Base-by-base conservation (phyloP, 2,113 vertebrate genomes). In the Anhinga anhinga region DNA sequence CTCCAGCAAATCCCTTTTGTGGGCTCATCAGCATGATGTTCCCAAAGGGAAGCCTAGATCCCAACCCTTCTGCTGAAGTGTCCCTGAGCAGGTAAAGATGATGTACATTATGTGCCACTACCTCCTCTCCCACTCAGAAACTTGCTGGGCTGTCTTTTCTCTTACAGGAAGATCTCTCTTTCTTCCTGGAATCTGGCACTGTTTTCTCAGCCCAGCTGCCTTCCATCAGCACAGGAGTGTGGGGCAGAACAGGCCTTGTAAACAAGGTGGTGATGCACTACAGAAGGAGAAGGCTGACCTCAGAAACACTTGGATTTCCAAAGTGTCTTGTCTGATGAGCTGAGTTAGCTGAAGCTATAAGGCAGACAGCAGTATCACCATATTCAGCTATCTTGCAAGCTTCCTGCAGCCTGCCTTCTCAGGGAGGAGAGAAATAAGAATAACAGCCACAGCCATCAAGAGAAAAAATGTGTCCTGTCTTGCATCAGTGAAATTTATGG, bases 241-340 rank as follows among this genome's bases (percentile, higher is more conserved):
- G 74, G 81, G 77, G 62, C 53, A 90, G 86, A 89, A 65, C 23
- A 80, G 69, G 42, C 84, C 65, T 90, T 87, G 73, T 95, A 96
- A 96, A 93, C 34, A 85, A 89, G 81, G 49, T 69, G 21, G 36
- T 94, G 93, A 85, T 91, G 62, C 34, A 40, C 70, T 92, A 79
- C 62, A 95, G 80, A 47, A 92, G 62, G n/a, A 90, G 69, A 70
- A 69, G 42, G 53, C n/a, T 91, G 49, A 82, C 81, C 73, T 95
- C 88, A 82, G 85, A 94, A 95, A 91, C 58, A 81, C 77, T 87
- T 93, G 84, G 29, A 61, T 91, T 95, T 94, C 53, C 52, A 42
- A 85, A 80, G 65, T 72, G 61, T 82, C 83, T 91, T 15, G 1
- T 79, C 30, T 72, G 67, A 87, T 61, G 77, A 87, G 40, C 80